Evolutionary conservation across 2,888 invertebrate genomes (phyloP).

Genomic region (Polydrusus cervinus): DNA sequence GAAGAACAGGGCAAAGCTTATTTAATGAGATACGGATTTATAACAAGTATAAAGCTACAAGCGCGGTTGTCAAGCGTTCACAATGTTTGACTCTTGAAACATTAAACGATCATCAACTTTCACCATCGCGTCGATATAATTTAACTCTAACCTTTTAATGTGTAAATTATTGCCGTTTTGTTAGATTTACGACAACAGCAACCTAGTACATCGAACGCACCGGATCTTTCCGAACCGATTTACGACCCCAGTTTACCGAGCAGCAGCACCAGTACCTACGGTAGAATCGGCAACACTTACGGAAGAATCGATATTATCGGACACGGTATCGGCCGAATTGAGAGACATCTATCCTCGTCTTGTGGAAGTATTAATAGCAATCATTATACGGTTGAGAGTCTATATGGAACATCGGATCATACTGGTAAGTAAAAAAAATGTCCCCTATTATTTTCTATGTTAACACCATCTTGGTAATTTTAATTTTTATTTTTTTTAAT

Average conservation of each 20-base stretch:
- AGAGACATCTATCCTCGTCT: conserved; percentile 78
- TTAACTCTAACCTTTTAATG: no score
- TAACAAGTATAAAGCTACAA: no score
- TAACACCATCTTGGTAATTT: no score
- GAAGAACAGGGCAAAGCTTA: no score
- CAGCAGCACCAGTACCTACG: conserved; percentile 67
- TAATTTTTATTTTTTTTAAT: no score
- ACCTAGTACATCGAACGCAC: conserved; percentile 45
- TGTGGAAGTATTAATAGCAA: conserved; percentile 75
- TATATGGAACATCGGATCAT: conserved; percentile 67
- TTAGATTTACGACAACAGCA: conserved; percentile 47
- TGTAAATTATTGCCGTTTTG: background rate
- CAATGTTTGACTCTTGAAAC: no score
- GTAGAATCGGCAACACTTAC: conserved; percentile 71
- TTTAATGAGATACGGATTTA: no score
- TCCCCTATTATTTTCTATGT: no score
- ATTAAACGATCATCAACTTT: no score
- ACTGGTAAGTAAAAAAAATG: conserved; percentile 54
- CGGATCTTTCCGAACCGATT: conserved; percentile 59
- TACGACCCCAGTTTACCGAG: conserved; percentile 63
- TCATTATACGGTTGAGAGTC: conserved; percentile 71
- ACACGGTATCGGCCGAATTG: conserved; percentile 73
- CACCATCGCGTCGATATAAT: no score
- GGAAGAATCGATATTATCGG: conserved; percentile 75
- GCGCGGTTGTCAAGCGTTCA: no score